A percentile compares a stretch with the other conserved stretches of the same genome.
phyloP scores from a whole-genome alignment of 2,888 invertebrate species.

The Phengaris arion region DNA sequence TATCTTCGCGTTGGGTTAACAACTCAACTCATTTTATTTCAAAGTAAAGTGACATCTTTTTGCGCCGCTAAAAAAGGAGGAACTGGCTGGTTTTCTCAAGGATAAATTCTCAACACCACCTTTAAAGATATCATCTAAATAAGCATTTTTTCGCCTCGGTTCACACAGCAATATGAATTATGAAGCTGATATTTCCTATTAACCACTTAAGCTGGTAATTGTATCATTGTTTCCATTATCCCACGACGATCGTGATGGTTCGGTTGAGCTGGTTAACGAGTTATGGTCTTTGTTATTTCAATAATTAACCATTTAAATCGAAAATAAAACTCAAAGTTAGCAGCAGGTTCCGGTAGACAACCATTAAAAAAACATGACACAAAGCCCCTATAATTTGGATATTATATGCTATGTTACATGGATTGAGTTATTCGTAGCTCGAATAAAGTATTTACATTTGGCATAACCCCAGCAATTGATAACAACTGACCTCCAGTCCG shows the following conservation, averaged over 20 bases:
- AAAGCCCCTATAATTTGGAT: neutral
- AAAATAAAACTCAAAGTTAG: neutral
- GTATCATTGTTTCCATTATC: constrained; percentile 4
- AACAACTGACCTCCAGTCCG: constrained; percentile 5
- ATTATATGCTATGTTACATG: neutral
- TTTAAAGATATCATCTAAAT: constrained; percentile 5
- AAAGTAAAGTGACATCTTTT: neutral
- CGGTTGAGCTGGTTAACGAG: constrained; percentile 6
- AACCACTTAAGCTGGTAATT: constrained; percentile 12
- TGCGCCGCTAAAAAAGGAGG: neutral
- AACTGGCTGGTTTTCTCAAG: constrained; percentile 1
- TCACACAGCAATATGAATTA: constrained; percentile 15
- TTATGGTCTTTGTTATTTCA: neutral
- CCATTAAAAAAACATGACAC: neutral
- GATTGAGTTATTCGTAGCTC: neutral
- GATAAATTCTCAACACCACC: neutral
- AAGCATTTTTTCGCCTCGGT: neutral
- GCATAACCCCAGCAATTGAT: neutral
- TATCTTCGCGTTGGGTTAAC: neutral
- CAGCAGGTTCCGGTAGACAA: neutral
- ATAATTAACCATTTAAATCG: constrained; percentile 8
- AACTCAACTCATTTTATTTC: neutral
- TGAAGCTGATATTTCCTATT: constrained; percentile 19
- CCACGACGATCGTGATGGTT: constrained; percentile 14
- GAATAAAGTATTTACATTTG: constrained; percentile 1